Evolutionary conservation across 2,888 invertebrate species (phyloP).

Genomic region (Rhodophaea formosa): DNA sequence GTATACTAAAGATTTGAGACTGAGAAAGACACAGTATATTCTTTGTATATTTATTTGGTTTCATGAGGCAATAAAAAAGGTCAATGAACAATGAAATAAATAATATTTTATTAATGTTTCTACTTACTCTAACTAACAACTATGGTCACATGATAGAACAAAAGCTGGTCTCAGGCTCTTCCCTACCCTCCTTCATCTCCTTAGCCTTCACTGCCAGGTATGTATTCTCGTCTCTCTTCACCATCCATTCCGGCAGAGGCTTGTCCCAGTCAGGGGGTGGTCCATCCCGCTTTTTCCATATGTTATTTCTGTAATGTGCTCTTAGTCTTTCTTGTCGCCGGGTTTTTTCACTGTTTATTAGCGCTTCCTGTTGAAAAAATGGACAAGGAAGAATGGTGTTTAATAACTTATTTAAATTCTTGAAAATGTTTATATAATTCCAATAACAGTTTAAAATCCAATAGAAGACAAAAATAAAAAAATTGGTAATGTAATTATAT

Average conservation of each 20-base stretch:
- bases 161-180: slow-evolving; percentile 38
- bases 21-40: no score
- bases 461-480: no score
- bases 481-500: no score
- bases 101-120: slow-evolving; percentile 26
- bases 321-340: slow-evolving; percentile 83
- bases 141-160: slow-evolving; percentile 64
- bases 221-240: slow-evolving; percentile 83
- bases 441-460: no score
- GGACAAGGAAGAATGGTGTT: neutral
- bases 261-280: slow-evolving; percentile 92
- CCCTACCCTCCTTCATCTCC: slow-evolving; percentile 76
- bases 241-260: slow-evolving; percentile 89
- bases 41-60: no score
- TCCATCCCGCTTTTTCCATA: slow-evolving; percentile 87
- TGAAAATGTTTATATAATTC: no score
- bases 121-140: slow-evolving; percentile 25
- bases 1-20: no score
- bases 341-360: slow-evolving; percentile 87
- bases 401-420: no score
- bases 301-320: slow-evolving; percentile 86
- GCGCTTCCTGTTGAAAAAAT: slow-evolving; percentile 68
- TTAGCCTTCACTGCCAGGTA: slow-evolving; percentile 84
- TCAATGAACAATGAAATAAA: slow-evolving; percentile 17
- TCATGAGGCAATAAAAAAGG: slow-evolving; percentile 1